Conservation (phyloP, 2,113 vertebrate species). For the Callocephalon fimbriatum region DNA sequence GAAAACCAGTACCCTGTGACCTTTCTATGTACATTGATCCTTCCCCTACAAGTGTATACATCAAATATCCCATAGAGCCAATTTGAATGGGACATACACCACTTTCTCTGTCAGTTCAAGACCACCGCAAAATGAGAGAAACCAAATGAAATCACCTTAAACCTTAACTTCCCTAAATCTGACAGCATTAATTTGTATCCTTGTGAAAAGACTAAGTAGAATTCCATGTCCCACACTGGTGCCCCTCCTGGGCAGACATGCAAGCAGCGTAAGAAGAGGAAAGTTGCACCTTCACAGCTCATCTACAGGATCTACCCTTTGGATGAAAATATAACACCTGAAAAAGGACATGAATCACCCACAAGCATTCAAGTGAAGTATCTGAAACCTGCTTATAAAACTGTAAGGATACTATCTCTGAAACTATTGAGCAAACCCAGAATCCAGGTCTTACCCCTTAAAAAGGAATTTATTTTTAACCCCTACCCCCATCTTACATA, state of each 20-base stretch:
- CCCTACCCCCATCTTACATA: neutral
- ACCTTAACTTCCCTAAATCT: neutral
- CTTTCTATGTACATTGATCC: neutral
- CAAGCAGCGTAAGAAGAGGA: neutral
- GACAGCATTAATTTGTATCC: neutral
- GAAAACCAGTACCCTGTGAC: neutral
- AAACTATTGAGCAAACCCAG: neutral
- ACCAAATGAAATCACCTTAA: neutral
- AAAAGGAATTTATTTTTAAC: neutral
- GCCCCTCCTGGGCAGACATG: neutral
- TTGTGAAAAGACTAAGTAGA: neutral
- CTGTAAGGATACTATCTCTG: neutral
- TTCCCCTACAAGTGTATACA: fast-evolving
- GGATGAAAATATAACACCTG: neutral
- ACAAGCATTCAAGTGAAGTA: neutral
- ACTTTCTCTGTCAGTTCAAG: neutral
- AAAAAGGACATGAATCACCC: neutral
- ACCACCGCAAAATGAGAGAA: neutral
- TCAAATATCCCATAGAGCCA: neutral
- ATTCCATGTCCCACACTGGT: neutral
- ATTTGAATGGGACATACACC: neutral
- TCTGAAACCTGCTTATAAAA: neutral
- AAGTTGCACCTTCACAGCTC: neutral
- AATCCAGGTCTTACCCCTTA: neutral
- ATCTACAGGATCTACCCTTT: neutral